Base-by-base conservation (phyloP, 2,888 invertebrate species). In the Chaitophorus viminalis region DNA sequence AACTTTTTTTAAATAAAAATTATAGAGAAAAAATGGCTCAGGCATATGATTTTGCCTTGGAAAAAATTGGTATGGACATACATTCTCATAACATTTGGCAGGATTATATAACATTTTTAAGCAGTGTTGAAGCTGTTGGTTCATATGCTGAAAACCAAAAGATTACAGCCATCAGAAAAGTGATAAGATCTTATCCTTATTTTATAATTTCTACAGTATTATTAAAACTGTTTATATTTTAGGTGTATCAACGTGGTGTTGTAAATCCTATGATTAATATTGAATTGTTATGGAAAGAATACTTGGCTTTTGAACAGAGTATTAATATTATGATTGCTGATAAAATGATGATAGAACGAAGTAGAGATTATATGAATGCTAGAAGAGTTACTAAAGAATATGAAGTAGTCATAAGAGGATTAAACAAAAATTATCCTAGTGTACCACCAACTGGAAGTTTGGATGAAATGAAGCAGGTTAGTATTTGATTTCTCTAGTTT, bases 71-170 rank as follows among this genome's bases (percentile, higher is more conserved):
- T 0, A 95, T 99, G 95, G 99, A 99, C 91, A 96, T 99, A 90
- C 97, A 98, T 92, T 97, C 99, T 0, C 98, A 97, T 91, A 95
- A 96, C 17, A 97, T 99, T 89, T 99, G 99, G 98, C 96, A 96
- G 91, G 99, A 99, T 91, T 99, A 99, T 91, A 97, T 99, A 0
- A 95, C 95, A 76, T 99, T 99, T 91, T 92, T 99, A 89, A 99
- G 98, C 91, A 94, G 96, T 81, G 98, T 98, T 0, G 99, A 99
- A 90, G 99, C 99, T 0, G 96, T 98, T 0, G 99, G 99, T 0
- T 98, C 98, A 0, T 99, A 99, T 92, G 99, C 99, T 0, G 99
- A 99, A 92, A 99, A 99, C 92, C 99, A 99, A 92, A 97, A 98
- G 92, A 99, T 99, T 89, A 98, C 98, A 29, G 99, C 99, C 1